Evolutionary conservation across 2,797 vertebrate species (phyloP), one percentile per base, ranked within the genome.

Genomic region (Aythya fuligula): DNA sequence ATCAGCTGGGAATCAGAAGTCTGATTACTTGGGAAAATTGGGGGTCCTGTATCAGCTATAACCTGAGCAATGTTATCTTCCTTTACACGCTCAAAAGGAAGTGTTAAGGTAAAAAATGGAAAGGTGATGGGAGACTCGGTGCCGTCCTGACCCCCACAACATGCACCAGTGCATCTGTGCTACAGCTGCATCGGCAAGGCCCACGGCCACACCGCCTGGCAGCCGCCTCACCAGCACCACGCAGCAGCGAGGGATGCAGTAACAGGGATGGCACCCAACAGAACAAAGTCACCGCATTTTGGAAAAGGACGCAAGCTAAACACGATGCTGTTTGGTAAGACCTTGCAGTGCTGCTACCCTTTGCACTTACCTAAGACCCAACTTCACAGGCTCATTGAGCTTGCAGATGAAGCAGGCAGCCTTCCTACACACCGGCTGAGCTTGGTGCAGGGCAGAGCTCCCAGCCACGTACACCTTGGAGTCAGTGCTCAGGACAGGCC

Each of bases 31-130:
- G 49, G 51, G n/a, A 39, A 76, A 75, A 75, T 39, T 77, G 20
- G n/a, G 39, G n/a, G 53, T 8, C 24, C 41, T 10, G 39, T 15
- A 56, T 7, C 5, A 0, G 36, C 36, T 32, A n/a, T 0, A 0
- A 32, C 60, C 36, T 85, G 4, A 85, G 39, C 57, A 39, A 28
- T 6, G 25, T 13, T 51, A 7, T 13, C 62, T 71, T 6, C 0
- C 64, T 51, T 32, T 11, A 53, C 0, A 4, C 13, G 32, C 71
- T 43, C 70, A 28, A 65, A 90, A 41, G 75, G 36, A 1, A 39
- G 34, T 3, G 5, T 39, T 56, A 60, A 27, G 34, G 27, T 25
- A 17, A 86, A 43, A 53, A 60, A 67, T 4, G 32, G 8, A 9
- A 27, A 85, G 32, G 61, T 36, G 77, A 61, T 14, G 28, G 39